Evolutionary conservation across 2,888 invertebrate genomes (phyloP).

Genomic region (Heteromyza rotundicornis): DNA sequence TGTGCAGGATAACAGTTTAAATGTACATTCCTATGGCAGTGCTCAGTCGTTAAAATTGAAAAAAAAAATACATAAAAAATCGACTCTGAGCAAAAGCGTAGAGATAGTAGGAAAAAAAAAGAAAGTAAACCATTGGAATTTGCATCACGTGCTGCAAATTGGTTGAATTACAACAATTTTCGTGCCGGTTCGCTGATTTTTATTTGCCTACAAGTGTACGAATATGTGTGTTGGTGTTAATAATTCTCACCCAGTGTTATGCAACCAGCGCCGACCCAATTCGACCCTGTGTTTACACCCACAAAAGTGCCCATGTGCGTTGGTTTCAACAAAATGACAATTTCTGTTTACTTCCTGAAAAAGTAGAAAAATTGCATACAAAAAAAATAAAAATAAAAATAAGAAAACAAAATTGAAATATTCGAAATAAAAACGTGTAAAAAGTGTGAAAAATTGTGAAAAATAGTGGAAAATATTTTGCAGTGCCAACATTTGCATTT

Average conservation of each 20-base stretch:
- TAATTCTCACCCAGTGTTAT: conserved; percentile 5
- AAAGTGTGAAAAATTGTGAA: neutral
- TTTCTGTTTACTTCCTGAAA: neutral
- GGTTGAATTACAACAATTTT: conserved; percentile 20
- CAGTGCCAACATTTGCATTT: conserved; percentile 16
- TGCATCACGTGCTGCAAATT: conserved; percentile 23
- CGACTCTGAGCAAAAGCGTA: no score
- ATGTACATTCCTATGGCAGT: no score
- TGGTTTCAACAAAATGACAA: no score
- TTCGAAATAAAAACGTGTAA: neutral
- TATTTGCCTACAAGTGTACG: conserved; percentile 3
- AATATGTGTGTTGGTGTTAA: conserved; percentile 2
- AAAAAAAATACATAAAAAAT: no score
- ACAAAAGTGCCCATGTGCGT: no score
- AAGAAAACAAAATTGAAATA: neutral
- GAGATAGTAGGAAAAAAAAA: no score
- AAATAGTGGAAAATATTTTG: conserved; percentile 6
- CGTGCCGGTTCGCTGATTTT: conserved; percentile 17
- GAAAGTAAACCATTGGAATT: conserved; percentile 31
- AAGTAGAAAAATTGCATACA: neutral
- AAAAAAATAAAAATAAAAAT: neutral
- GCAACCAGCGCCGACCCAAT: neutral
- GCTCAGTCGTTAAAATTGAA: no score
- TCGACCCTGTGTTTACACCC: no score
- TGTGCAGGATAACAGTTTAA: no score